Base-by-base conservation (phyloP, 2,888 invertebrate genomes). In the Campoletis raptor region DNA sequence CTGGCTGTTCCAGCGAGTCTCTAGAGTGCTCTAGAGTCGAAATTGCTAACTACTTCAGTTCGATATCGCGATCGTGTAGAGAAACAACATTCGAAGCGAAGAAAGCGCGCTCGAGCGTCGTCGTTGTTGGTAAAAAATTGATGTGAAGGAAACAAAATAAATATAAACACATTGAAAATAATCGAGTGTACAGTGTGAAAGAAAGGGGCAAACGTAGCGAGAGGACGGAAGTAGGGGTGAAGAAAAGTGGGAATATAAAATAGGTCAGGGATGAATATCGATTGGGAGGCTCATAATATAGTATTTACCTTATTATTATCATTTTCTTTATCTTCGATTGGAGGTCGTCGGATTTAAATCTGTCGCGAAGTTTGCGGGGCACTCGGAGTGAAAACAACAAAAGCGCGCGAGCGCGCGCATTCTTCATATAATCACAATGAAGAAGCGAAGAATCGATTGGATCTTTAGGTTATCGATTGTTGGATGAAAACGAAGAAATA, bases 361-460 rank as follows among this genome's bases (percentile, higher is more conserved):
- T 9, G 6, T 61, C 30, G 61, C 15, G 0, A 12, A 12, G 57
- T 57, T 57, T 24, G 12, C 21, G 57, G 10, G 57, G 24, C 24
- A 57, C 24, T 3, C 57, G 12, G 15, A 30, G 57, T 8, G 61
- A 61, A 57, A 61, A 30, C 61, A 30, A 30, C 15, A 61, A 61
- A 61, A 61, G 30, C 30, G 24, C 24, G 30, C 61, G 57, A 24
- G 57, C 30, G 12, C 48, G 48, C 7, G 48, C 48, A 1, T 12
- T 5, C 24, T 30, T 30, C 12, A 6, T 30, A 12, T 24, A 42
- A 57, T 57, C 73, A 74, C n/a, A 67, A 85, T 85, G 81, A 85
- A 82, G 78, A 85, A 85, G 79, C 81, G 85, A 64, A 82, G 81
- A 76, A 72, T 81, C 67, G 57, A 24, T 42, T 12, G 42, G 42